These are phyloP conservation scores for Dendropsophus ebraccatus DNA, from an alignment of 2,113 vertebrate genomes.

Conservation along the genomic window DNA sequence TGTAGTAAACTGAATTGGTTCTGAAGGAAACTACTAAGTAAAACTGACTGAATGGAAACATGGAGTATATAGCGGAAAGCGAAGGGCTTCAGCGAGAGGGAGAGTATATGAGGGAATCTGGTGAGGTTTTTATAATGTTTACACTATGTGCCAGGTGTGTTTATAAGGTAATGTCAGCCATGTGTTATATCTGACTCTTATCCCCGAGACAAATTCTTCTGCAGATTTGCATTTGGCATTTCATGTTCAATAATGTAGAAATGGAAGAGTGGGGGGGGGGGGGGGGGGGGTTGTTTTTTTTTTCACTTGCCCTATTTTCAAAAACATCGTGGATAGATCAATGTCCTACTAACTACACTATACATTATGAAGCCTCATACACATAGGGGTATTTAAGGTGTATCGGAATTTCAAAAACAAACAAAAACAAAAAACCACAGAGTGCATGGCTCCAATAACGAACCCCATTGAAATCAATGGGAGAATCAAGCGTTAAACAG, in stretches of 20 bases:
- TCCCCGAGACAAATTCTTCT: background rate
- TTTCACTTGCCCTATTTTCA: background rate
- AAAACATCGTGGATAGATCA: no score
- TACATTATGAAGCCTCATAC: no score
- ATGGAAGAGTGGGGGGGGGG: no score
- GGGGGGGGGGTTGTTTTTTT: no score
- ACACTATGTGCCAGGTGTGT: slow-evolving; percentile 10
- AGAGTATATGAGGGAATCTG: background rate
- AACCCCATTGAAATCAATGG: no score
- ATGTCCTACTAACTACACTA: no score
- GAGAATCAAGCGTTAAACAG: no score
- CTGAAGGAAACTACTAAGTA: slow-evolving; percentile 6
- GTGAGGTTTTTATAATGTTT: background rate
- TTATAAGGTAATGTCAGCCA: slow-evolving; percentile 2
- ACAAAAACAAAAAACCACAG: no score
- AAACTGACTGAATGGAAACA: background rate
- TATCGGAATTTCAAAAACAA: no score
- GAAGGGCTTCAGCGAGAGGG: background rate
- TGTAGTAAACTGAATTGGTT: slow-evolving; percentile 1
- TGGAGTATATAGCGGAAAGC: background rate
- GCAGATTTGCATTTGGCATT: slow-evolving; percentile 11
- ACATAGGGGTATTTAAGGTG: no score
- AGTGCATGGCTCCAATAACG: no score
- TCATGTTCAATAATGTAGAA: background rate
- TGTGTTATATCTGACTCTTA: background rate